These are phyloP conservation scores for Scelioninae gen. 2 DNA, from an alignment of 2,888 invertebrate genomes.

Conservation along the genomic window DNA sequence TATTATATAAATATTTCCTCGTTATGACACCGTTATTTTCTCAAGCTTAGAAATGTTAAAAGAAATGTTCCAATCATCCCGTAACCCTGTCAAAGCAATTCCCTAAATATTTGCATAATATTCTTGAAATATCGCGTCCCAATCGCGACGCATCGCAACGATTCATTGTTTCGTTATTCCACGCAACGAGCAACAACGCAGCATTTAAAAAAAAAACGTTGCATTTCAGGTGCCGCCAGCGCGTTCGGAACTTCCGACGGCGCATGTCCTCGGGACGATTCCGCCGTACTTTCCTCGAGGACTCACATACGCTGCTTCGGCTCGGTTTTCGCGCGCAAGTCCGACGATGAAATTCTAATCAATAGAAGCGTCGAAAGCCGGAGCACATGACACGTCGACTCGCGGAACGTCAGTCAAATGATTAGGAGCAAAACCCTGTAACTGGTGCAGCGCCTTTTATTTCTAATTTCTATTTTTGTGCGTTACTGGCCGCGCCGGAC, in stretches of 20 bases:
- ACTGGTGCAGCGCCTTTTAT: conserved; percentile 52
- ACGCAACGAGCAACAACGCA: no score
- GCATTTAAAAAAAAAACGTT: not conserved
- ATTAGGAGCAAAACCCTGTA: conserved; percentile 51
- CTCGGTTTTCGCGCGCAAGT: conserved; percentile 55
- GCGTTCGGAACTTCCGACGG: conserved; percentile 14
- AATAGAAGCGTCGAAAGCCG: conserved; percentile 60
- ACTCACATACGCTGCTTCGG: conserved; percentile 40
- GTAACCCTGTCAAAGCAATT: no score
- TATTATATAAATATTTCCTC: no score
- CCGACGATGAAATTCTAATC: conserved; percentile 58
- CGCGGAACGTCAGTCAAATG: conserved; percentile 58
- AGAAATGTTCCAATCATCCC: no score
- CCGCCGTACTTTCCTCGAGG: conserved; percentile 38
- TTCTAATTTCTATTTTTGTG: conserved; percentile 49
- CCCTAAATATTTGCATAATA: no score
- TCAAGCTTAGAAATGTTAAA: no score
- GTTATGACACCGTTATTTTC: no score
- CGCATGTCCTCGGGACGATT: conserved; percentile 50
- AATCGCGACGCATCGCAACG: no score
- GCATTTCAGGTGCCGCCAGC: conserved; percentile 1
- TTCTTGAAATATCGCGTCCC: no score
- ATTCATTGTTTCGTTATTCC: no score
- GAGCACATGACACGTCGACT: conserved; percentile 59
- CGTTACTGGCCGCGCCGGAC: conserved; percentile 60